phyloP scores from a whole-genome alignment of 2,888 invertebrate species.

The Apodemia zela region DNA sequence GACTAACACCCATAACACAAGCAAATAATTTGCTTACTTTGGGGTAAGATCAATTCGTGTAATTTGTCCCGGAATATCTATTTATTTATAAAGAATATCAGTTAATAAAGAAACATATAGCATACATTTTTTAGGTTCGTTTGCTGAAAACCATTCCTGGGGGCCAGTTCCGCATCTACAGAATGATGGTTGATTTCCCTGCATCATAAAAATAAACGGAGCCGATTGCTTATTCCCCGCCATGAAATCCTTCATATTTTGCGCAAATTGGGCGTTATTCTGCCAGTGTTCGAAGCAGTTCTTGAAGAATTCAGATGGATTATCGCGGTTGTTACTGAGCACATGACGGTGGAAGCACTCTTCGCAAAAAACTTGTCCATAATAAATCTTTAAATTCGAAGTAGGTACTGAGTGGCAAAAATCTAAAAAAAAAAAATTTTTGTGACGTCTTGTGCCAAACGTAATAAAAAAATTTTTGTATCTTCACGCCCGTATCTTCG shows the following conservation, averaged over 20 bases:
- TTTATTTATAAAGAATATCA: too few species aligned
- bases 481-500: too few species aligned
- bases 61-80: too few species aligned
- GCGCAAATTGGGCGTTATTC: constrained; percentile 53
- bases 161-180: constrained; percentile 53
- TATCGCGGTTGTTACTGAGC: constrained; percentile 52
- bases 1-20: too few species aligned
- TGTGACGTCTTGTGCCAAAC: too few species aligned
- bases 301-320: constrained; percentile 64
- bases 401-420: constrained; percentile 38
- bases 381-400: constrained; percentile 60
- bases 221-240: constrained; percentile 44
- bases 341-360: constrained; percentile 63
- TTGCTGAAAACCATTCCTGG: constrained; percentile 51
- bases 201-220: constrained; percentile 64
- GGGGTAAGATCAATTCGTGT: too few species aligned
- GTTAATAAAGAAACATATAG: not conserved
- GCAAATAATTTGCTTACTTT: too few species aligned
- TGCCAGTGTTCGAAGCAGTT: constrained; percentile 69
- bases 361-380: constrained; percentile 70
- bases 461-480: too few species aligned
- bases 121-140: constrained; percentile 63
- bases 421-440: not conserved
- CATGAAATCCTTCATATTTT: constrained; percentile 62
- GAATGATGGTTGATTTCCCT: constrained; percentile 51